Base-by-base conservation (phyloP, 2,888 invertebrate species). In the Chrysolina haemoptera region DNA sequence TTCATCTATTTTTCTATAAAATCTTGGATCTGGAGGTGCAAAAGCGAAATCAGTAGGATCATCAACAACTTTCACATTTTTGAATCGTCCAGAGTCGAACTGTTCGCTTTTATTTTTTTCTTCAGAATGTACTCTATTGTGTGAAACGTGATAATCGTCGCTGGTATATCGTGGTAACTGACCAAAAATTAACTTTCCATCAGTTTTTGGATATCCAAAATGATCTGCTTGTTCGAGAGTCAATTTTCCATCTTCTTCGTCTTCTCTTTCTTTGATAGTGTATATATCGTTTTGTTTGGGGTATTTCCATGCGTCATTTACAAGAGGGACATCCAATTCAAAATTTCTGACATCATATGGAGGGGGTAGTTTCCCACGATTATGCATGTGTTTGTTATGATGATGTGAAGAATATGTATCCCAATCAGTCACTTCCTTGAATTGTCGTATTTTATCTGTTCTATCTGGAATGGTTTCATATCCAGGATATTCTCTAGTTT, bases 21-120 rank as follows among this genome's bases (percentile, higher is more conserved):
- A 88, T 70, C 87, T 81, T 0, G 87, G 84, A 83, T 88, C 88
- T 0, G 86, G 81, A 11, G 88, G 88, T 18, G 83, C 82, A 73
- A 86, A 87, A 6, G 86, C 88, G 79, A 88, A 88, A 69, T 87
- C 84, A 10, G 82, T 80, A 1, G 85, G 85, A 79, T 87, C 85
- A 9, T 84, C 83, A 0, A 78, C 82, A 12, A 81, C 53, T 70
- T 82, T 81, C 8, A 78, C 80, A 48, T 82, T 71, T 43, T 77
- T 70, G 62, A 83, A 80, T 20, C 65, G 41, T 12, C 64, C 71
- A 2, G 75, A 70, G 16, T 79, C 70, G 62, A 82, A 78, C 74
- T 78, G n/a, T 74, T 76, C 76, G 12, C 63, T 41, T 20, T 67
- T 46, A 14, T 73, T 18, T 20, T 68, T 65, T 10, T 70, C 67